A percentile compares a stretch with the other conserved stretches of the same genome.
Conservation (phyloP, 2,797 vertebrate genomes). For the Kryptopterus vitreolus region DNA sequence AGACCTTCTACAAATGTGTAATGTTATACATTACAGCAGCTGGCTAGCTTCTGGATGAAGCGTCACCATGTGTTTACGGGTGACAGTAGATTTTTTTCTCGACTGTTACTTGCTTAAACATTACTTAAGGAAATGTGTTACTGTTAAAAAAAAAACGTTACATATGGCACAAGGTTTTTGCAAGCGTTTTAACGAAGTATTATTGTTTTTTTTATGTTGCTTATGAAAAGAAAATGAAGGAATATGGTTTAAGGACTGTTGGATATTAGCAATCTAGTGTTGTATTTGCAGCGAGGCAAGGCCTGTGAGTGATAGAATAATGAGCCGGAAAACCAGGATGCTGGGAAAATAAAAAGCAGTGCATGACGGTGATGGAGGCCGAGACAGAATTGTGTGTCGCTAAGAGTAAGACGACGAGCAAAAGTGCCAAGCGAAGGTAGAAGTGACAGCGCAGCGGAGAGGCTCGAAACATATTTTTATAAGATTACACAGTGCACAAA, state of each 20-base stretch:
- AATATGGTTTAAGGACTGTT: not conserved
- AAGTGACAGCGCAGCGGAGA: conserved; percentile 1
- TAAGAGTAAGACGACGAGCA: not conserved
- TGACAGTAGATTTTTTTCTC: not conserved
- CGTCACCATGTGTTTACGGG: not conserved
- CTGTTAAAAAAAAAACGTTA: not conserved
- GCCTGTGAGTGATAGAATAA: conserved; percentile 20
- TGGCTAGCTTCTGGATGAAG: not conserved
- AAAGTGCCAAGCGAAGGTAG: not conserved
- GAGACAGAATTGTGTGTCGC: not conserved
- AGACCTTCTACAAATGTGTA: not conserved
- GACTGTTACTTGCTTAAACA: not conserved
- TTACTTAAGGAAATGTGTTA: not conserved
- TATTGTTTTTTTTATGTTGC: too few relatives aligned
- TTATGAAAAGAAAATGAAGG: not conserved
- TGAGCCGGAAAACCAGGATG: conserved; percentile 5
- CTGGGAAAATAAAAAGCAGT: conserved; percentile 16
- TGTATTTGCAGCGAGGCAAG: not conserved
- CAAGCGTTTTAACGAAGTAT: not conserved
- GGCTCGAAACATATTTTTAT: conserved; percentile 10
- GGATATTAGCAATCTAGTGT: not conserved
- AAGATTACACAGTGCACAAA: conserved; percentile 8
- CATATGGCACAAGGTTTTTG: not conserved
- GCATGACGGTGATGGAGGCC: conserved; percentile 19
- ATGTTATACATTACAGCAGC: not conserved